Conservation (phyloP, 2,888 invertebrate genomes). For the Poecilus cupreus region DNA sequence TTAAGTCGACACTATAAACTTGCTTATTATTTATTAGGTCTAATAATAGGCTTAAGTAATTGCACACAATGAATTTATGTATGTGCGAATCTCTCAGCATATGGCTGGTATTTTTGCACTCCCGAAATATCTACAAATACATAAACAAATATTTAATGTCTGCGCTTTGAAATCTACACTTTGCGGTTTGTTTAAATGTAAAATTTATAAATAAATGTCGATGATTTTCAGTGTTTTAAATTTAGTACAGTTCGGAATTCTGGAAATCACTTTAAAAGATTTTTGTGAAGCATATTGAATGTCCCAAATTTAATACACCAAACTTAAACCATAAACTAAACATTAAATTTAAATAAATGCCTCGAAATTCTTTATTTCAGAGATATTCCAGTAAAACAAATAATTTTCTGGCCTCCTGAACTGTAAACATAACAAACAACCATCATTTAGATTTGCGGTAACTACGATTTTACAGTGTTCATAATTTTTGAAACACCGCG, state of each 20-base stretch:
- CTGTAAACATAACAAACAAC: too few relatives aligned
- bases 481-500: too few relatives aligned
- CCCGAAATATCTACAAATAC: conserved; percentile 23
- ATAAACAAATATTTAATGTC: conserved; percentile 25
- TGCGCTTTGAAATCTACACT: conserved; percentile 9
- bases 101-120: neutral
- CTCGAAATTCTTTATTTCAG: too few relatives aligned
- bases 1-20: conserved; percentile 7
- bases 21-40: conserved; percentile 42
- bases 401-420: too few relatives aligned
- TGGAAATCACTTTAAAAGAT: too few relatives aligned
- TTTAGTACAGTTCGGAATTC: neutral
- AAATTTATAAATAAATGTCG: neutral
- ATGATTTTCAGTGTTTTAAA: conserved; percentile 12
- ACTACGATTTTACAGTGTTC: too few relatives aligned
- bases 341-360: too few relatives aligned
- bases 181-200: conserved; percentile 3
- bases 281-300: too few relatives aligned
- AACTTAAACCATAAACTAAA: too few relatives aligned
- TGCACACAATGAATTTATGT: conserved; percentile 52
- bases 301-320: too few relatives aligned
- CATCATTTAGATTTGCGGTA: too few relatives aligned
- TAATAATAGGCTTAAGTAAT: conserved; percentile 48
- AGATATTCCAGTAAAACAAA: too few relatives aligned
- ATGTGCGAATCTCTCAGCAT: conserved; percentile 8